Conservation (phyloP, 2,797 vertebrate species). For the Xenentodon cancila region DNA sequence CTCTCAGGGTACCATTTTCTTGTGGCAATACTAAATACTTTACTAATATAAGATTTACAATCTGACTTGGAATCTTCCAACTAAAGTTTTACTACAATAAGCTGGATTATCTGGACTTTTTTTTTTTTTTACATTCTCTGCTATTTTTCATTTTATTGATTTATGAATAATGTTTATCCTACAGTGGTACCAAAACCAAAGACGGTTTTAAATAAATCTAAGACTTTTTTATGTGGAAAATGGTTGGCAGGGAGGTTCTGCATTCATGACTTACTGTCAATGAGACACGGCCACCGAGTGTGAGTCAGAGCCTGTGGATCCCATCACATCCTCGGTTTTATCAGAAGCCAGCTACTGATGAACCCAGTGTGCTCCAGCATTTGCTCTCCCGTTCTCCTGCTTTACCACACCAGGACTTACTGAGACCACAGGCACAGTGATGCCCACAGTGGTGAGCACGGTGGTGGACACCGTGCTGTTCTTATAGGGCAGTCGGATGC, state of each 20-base stretch:
- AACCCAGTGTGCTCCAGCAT: conserved; percentile 38
- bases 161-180: no score
- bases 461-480: conserved; percentile 83
- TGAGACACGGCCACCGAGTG: conserved; percentile 19
- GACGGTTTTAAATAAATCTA: conserved; percentile 9
- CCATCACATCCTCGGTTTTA: conserved; percentile 18
- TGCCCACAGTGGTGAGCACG: conserved; percentile 80
- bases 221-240: conserved; percentile 34
- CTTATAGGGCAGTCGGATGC: conserved; percentile 79
- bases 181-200: not conserved
- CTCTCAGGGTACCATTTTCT: no score
- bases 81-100: no score
- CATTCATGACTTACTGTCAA: conserved; percentile 20
- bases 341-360: conserved; percentile 38
- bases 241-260: conserved; percentile 7
- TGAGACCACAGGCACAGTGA: conserved; percentile 83
- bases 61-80: no score
- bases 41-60: no score
- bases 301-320: conserved; percentile 22
- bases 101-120: no score
- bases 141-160: not conserved
- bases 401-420: conserved; percentile 84
- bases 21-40: no score
- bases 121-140: no score
- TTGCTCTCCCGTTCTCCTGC: conserved; percentile 44